A percentile compares a stretch with the other conserved stretches of the same genome.
These are phyloP conservation scores for Neopipo cinnamomea DNA, from an alignment of 2,113 vertebrate genomes.

Conservation along the genomic window DNA sequence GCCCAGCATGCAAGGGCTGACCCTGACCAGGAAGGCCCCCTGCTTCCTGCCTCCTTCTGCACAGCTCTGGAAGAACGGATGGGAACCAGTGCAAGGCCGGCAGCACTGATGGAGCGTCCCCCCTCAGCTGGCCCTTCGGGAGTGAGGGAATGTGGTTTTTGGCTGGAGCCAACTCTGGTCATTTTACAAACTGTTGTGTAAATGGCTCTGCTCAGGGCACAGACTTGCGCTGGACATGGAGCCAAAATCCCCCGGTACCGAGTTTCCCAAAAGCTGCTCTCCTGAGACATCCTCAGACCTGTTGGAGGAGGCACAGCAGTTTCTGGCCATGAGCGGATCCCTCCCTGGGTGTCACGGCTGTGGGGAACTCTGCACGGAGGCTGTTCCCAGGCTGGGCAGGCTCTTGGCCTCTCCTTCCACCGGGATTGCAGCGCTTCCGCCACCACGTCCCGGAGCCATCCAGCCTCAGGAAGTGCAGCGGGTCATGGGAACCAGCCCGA, in stretches of 20 bases:
- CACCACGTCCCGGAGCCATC: background rate
- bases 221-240: background rate
- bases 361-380: background rate
- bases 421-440: background rate
- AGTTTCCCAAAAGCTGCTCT: background rate
- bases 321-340: accelerated
- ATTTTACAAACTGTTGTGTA: background rate
- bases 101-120: accelerated
- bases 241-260: accelerated
- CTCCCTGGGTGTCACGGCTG: accelerated
- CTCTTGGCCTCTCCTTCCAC: background rate
- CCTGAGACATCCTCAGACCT: accelerated
- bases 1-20: background rate
- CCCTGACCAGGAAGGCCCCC: too few species aligned
- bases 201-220: background rate
- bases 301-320: background rate
- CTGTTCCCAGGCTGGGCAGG: background rate
- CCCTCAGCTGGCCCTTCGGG: accelerated
- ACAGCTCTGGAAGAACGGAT: background rate
- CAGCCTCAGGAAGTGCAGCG: background rate
- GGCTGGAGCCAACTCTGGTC: background rate
- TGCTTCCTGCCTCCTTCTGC: background rate
- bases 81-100: background rate
- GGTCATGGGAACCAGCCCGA: constrained; percentile 13
- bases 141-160: background rate